These are phyloP conservation scores for Cebuella pygmaea DNA, from an alignment of 2,797 vertebrate genomes.

Conservation along the genomic window DNA sequence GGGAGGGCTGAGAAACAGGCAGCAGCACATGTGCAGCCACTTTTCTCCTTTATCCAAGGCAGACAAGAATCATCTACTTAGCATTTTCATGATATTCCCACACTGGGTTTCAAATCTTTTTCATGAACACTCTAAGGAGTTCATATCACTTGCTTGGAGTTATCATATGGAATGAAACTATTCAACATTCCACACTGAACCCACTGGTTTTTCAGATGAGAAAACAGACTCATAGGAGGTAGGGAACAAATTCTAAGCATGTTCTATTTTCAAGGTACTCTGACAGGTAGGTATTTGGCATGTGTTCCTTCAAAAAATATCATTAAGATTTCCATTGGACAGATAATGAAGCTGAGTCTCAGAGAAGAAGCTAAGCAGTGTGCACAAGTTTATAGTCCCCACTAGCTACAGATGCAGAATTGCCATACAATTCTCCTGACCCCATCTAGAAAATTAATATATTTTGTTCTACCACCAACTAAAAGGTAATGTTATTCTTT, in stretches of 20 bases:
- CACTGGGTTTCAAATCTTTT: not conserved
- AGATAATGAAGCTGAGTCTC: not conserved
- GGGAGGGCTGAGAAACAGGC: not conserved
- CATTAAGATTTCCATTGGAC: not conserved
- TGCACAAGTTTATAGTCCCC: not conserved
- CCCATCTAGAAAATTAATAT: not conserved
- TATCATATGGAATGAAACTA: not conserved
- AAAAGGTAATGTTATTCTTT: conserved; percentile 33
- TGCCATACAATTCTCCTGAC: not conserved
- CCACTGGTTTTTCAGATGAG: not conserved
- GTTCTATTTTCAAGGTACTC: not conserved
- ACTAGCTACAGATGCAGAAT: not conserved
- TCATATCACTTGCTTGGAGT: not conserved
- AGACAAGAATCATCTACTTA: not conserved
- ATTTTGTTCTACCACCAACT: not conserved
- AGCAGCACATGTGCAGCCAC: not conserved
- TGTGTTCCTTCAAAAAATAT: not conserved
- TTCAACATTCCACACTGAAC: not conserved
- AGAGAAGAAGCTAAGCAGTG: not conserved
- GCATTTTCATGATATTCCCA: not conserved
- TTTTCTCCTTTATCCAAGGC: not conserved
- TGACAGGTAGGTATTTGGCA: not conserved
- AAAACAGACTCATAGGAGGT: not conserved
- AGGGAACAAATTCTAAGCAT: not conserved
- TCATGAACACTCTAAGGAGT: not conserved